phyloP scores from a whole-genome alignment of 2,797 vertebrate genomes.

The Lutjanus argentimaculatus region DNA sequence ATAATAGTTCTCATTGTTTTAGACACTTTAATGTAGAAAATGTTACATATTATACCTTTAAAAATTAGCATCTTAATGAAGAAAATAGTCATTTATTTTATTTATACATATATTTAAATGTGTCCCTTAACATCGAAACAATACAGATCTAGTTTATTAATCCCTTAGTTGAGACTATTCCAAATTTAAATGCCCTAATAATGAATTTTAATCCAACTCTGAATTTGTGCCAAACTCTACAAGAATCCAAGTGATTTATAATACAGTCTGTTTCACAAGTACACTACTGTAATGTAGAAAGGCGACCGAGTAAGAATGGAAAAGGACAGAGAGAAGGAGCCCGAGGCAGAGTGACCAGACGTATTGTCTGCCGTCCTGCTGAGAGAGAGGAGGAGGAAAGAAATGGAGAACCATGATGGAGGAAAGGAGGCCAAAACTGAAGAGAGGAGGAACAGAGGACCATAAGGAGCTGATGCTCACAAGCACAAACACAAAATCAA shows the following conservation, averaged over 20 bases:
- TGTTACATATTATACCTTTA: too few species aligned
- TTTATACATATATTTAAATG: too few species aligned
- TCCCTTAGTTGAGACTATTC: too few species aligned
- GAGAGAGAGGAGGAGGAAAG: constrained; percentile 44
- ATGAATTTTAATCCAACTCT: not conserved
- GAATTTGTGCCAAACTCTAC: not conserved
- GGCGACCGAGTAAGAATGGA: not conserved
- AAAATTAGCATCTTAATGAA: too few species aligned
- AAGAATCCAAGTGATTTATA: not conserved
- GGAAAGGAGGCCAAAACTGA: constrained; percentile 43
- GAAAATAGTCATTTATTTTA: too few species aligned
- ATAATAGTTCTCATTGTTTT: too few species aligned
- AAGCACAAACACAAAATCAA: not conserved
- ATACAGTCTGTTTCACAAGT: not conserved
- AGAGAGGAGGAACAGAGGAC: not conserved
- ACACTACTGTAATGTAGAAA: not conserved
- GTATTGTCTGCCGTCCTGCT: constrained; percentile 67
- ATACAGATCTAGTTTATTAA: too few species aligned
- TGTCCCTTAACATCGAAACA: too few species aligned
- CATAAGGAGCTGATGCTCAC: constrained; percentile 1
- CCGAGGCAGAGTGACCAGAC: constrained; percentile 64
- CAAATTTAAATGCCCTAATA: not conserved
- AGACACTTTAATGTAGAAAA: too few species aligned
- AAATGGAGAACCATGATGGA: constrained; percentile 42
- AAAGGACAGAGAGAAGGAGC: constrained; percentile 27